Evolutionary conservation across 2,113 vertebrate genomes (phyloP).

Genomic region (Felis chaus): DNA sequence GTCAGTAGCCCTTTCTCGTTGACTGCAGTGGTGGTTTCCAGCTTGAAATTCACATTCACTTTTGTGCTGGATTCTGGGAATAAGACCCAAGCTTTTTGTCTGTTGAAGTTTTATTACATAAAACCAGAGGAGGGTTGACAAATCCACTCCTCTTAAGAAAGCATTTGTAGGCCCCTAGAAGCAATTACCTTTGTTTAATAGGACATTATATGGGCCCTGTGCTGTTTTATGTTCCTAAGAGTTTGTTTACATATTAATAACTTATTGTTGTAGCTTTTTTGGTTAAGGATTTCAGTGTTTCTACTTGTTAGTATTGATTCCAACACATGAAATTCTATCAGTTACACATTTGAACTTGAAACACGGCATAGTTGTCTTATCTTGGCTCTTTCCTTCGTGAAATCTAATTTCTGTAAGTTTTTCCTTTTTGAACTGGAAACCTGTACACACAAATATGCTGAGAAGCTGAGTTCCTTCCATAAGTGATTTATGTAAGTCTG

Average conservation of each 20-base stretch:
- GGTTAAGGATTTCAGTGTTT: constrained; percentile 32
- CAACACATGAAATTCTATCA: not conserved
- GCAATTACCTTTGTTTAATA: constrained; percentile 72
- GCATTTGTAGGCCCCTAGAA: constrained; percentile 34
- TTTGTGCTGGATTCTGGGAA: constrained; percentile 39
- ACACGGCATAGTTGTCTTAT: not conserved
- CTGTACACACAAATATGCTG: constrained; percentile 4
- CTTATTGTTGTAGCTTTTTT: not conserved
- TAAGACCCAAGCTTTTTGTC: not conserved
- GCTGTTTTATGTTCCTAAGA: constrained; percentile 63
- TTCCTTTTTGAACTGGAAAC: constrained; percentile 62
- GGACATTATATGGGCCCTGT: constrained; percentile 58
- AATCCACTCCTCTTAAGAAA: constrained; percentile 11
- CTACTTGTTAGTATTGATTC: constrained; percentile 20
- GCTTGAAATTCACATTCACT: constrained; percentile 1
- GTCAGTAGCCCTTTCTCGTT: not conserved
- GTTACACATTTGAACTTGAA: constrained; percentile 51
- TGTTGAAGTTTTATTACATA: constrained; percentile 30
- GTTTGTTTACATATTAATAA: constrained; percentile 66
- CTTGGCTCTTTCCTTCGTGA: constrained; percentile 24
- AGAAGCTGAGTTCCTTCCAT: constrained; percentile 42
- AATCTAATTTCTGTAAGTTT: constrained; percentile 62
- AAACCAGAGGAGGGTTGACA: constrained; percentile 43
- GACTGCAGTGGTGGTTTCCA: not conserved
- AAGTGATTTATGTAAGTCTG: constrained; percentile 40